These are phyloP conservation scores for Isotomurus palustris DNA, from an alignment of 2,888 invertebrate genomes.

Conservation along the genomic window DNA sequence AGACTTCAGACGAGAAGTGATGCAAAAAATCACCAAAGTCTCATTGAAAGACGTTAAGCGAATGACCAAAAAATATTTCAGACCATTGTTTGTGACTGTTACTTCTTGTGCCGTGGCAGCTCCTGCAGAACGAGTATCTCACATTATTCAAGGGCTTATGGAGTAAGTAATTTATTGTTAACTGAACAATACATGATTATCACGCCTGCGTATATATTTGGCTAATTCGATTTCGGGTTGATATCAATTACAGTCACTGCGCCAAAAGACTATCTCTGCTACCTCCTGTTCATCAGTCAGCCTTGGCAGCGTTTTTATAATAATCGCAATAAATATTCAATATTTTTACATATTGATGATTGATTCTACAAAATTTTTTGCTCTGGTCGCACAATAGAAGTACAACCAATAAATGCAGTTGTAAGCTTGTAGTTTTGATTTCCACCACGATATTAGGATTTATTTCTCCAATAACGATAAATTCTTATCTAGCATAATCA, in stretches of 20 bases:
- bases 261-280: constrained; percentile 17
- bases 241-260: constrained; percentile 10
- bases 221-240: neutral
- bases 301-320: constrained; percentile 1
- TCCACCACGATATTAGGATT: too few species aligned
- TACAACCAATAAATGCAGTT: constrained; percentile 14
- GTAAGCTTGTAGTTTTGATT: too few species aligned
- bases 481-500: constrained; percentile 1
- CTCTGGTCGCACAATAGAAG: constrained; percentile 6
- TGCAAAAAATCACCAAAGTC: constrained; percentile 7
- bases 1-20: neutral
- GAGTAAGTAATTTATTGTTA: constrained; percentile 17
- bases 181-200: constrained; percentile 11
- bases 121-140: constrained; percentile 8
- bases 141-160: constrained; percentile 18
- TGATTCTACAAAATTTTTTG: too few species aligned
- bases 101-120: constrained; percentile 13
- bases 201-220: constrained; percentile 17
- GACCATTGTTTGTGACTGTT: constrained; percentile 19
- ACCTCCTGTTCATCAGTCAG: constrained; percentile 19
- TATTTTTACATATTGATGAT: too few species aligned
- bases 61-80: constrained; percentile 17
- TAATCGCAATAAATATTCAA: too few species aligned
- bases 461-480: neutral
- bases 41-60: constrained; percentile 16